Base-by-base conservation (phyloP, 2,888 invertebrate species). In the Calliphora vomitoria region DNA sequence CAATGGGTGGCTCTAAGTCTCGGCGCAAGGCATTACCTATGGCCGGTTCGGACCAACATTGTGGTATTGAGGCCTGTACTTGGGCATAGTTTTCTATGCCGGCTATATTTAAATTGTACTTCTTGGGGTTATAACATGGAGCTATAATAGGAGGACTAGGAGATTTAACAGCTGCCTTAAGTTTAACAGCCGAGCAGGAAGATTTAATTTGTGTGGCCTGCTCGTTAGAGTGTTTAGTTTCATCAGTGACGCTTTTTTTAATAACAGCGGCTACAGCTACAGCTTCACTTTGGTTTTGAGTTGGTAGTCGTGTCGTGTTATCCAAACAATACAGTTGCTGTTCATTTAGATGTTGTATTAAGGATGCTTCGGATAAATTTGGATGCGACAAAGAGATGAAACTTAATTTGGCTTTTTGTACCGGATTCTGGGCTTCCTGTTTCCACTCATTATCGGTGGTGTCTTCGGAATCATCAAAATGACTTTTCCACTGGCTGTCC, bases 391-490 rank as follows among this genome's bases (percentile, higher is more conserved):
- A 92, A 87, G 92, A 92, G 89, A 90, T 90, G 87, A 91, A 90
- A 90, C 86, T 89, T 88, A 89, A 90, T 90, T 90, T 92, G 90
- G 88, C 90, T 94, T 93, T 94, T 89, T 94, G 94, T 86, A 94
- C 94, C 25, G 94, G 94, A 90, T 94, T 94, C 92, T 93, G 94
- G 90, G 96, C 95, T 90, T 98, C 98, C 89, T 97, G 97, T 91
- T 97, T 98, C 97, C 98, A 98, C 93, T 98, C 98, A 93, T 98
- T 98, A 93, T 98, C 98, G 0, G 98, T 98, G 69, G 98, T 98
- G 91, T 98, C 98, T 90, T 98, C 98, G 0, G 98, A 98, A 93
- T 98, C 98, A 91, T 98, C 98, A 92, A 98, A 98, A 93, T 98
- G 98, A 0, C 98, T 98, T 92, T 98, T 98, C 98, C 98, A 98